Conservation (phyloP, 1,140 invertebrate species). For the Probaryconus sp. region DNA sequence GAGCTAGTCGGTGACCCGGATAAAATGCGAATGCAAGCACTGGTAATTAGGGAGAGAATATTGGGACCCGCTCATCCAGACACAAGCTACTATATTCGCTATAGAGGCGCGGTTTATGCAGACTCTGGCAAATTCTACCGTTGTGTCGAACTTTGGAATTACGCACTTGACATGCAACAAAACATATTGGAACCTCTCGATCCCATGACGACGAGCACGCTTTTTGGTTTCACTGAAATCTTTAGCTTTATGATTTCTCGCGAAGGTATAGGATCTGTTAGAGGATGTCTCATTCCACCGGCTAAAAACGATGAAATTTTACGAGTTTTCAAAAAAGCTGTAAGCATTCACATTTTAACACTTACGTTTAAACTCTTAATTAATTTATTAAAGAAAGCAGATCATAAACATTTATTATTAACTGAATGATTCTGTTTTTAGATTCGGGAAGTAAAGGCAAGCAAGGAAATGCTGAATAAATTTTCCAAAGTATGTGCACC, state of each 20-base stretch:
- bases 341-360: slow-evolving; percentile 71
- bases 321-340: slow-evolving; percentile 87
- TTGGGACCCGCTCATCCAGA: slow-evolving; percentile 95
- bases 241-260: slow-evolving; percentile 96
- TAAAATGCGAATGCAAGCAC: slow-evolving; percentile 96
- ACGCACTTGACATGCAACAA: slow-evolving; percentile 98
- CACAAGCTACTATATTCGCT: slow-evolving; percentile 96
- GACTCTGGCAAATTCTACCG: slow-evolving; percentile 95
- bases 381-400: too few relatives aligned
- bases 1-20: slow-evolving; percentile 94
- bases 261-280: slow-evolving; percentile 82
- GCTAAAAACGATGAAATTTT: slow-evolving; percentile 89
- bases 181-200: slow-evolving; percentile 94
- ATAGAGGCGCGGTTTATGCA: slow-evolving; percentile 95
- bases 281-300: slow-evolving; percentile 86
- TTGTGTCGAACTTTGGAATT: slow-evolving; percentile 96
- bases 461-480: slow-evolving; percentile 76
- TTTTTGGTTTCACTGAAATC: slow-evolving; percentile 95
- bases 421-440: too few relatives aligned
- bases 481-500: slow-evolving; percentile 76
- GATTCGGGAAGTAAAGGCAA: slow-evolving; percentile 75
- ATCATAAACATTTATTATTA: too few relatives aligned
- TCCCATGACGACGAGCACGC: slow-evolving; percentile 94
- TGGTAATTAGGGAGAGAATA: slow-evolving; percentile 95
- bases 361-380: not conserved